A percentile compares a stretch with the other conserved stretches of the same genome.
Conservation (phyloP, 2,797 vertebrate genomes). For the Chlorospingus flavigularis region DNA sequence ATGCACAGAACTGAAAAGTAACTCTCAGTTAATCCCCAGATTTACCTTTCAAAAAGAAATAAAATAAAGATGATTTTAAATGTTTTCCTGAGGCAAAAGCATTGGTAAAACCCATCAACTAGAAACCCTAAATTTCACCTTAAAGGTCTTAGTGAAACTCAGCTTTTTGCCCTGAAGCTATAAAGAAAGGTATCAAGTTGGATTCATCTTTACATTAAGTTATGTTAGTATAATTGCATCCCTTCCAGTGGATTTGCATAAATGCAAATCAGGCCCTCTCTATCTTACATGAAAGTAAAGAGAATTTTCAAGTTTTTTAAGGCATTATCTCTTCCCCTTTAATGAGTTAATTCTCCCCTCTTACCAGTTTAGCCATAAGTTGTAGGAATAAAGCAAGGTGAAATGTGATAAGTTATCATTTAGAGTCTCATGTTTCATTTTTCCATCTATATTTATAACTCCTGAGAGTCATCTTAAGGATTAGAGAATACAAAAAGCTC, state of each 20-base stretch:
- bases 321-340: not conserved
- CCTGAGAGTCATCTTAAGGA: not conserved
- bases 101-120: not conserved
- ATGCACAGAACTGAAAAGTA: not conserved
- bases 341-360: conserved; percentile 27
- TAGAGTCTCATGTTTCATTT: not conserved
- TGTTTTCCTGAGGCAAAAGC: not conserved
- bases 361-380: not conserved
- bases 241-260: conserved; percentile 40
- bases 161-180: not conserved
- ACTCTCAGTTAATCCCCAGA: not conserved
- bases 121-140: not conserved
- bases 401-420: not conserved
- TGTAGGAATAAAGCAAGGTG: not conserved
- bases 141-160: not conserved
- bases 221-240: conserved; percentile 16
- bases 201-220: conserved; percentile 25
- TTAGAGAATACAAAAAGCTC: not conserved
- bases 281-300: not conserved
- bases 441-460: not conserved
- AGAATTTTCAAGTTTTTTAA: conserved; percentile 22
- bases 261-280: conserved; percentile 23
- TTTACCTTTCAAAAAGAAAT: not conserved
- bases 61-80: not conserved
- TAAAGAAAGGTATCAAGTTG: conserved; percentile 24